Conservation (phyloP, 2,113 vertebrate species). For the Xenotilapia leptura region DNA sequence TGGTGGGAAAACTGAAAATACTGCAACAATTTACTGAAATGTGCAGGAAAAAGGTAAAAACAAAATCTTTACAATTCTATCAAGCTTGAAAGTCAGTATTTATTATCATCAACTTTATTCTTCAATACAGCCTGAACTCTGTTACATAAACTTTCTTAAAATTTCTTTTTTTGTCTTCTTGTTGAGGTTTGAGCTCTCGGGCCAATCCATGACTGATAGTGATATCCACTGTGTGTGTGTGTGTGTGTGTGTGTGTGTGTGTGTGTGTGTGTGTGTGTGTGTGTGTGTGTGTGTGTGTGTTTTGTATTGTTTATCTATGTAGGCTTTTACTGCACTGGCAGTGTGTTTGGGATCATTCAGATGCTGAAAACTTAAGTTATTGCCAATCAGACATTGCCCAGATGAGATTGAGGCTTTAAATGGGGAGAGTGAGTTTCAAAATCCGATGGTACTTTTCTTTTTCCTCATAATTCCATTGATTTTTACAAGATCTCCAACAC, state of each 20-base stretch:
- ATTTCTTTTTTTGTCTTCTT: not conserved
- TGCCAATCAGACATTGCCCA: not conserved
- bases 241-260: not conserved
- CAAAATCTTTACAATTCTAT: not conserved
- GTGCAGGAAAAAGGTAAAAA: not conserved
- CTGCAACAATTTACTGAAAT: not conserved
- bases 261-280: not conserved
- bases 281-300: not conserved
- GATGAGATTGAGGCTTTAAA: not conserved
- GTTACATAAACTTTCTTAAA: not conserved
- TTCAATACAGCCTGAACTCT: not conserved
- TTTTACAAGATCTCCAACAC: not conserved
- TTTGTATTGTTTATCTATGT: not conserved
- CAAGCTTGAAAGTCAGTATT: not conserved
- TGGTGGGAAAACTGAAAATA: not conserved
- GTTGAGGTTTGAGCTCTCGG: not conserved
- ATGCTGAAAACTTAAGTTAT: not conserved
- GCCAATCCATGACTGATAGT: not conserved
- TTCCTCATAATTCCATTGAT: not conserved
- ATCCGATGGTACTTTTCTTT: not conserved
- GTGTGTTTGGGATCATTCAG: not conserved
- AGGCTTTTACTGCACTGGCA: not conserved
- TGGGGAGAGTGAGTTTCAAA: not conserved
- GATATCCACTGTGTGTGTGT: not conserved
- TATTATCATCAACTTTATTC: not conserved